Conservation (phyloP, 2,797 vertebrate species). For the Clarias platycephalus region DNA sequence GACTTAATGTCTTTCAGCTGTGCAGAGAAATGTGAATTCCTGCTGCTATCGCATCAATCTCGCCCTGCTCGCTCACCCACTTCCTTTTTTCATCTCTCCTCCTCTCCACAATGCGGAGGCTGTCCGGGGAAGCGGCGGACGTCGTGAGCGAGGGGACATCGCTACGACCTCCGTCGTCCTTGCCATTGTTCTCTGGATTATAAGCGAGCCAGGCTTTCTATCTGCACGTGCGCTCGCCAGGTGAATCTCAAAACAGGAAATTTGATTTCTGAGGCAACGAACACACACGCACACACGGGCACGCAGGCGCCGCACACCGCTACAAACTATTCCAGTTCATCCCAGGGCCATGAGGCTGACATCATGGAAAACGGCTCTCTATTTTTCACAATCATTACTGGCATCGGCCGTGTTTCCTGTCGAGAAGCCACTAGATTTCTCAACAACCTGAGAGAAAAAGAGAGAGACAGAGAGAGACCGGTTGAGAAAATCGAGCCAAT, state of each 20-base stretch:
- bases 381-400: slow-evolving; percentile 59
- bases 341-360: slow-evolving; percentile 48
- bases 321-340: slow-evolving; percentile 52
- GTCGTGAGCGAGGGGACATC: neutral
- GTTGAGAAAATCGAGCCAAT: slow-evolving; percentile 31
- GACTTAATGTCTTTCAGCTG: slow-evolving; percentile 64
- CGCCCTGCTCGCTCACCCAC: slow-evolving; percentile 23
- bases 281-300: neutral
- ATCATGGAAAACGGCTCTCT: slow-evolving; percentile 58
- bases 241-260: slow-evolving; percentile 50
- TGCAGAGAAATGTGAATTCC: slow-evolving; percentile 56
- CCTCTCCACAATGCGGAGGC: slow-evolving; percentile 4
- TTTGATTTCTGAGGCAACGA: slow-evolving; percentile 37
- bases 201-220: slow-evolving; percentile 11
- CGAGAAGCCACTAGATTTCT: slow-evolving; percentile 51
- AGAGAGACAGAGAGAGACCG: neutral
- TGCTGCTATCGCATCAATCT: slow-evolving; percentile 56
- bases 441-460: slow-evolving; percentile 44
- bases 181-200: slow-evolving; percentile 9
- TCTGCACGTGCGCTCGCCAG: slow-evolving; percentile 28
- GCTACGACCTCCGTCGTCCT: neutral
- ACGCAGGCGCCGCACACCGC: neutral
- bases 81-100: slow-evolving; percentile 22
- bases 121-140: slow-evolving; percentile 3
- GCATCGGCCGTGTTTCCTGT: slow-evolving; percentile 51